phyloP scores from a whole-genome alignment of 2,888 invertebrate species.

The Cosmia trapezina region DNA sequence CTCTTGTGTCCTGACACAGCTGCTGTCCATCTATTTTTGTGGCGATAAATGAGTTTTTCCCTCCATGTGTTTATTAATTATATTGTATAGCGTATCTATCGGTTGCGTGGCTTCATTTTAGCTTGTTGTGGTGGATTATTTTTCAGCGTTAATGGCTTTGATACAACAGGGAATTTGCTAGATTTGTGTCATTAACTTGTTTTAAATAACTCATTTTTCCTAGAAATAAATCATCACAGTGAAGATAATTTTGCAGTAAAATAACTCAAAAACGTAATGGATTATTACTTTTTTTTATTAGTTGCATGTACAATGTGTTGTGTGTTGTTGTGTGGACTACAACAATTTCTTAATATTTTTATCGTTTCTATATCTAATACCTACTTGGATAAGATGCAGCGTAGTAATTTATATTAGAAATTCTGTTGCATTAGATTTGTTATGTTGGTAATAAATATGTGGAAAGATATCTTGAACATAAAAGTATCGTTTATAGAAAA shows the following conservation, averaged over 20 bases:
- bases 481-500: conserved; percentile 18
- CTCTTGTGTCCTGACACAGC: conserved; percentile 74
- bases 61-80: conserved; percentile 53
- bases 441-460: conserved; percentile 5
- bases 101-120: conserved; percentile 36
- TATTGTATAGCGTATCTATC: conserved; percentile 35
- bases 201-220: neutral
- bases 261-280: neutral
- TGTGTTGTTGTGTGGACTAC: neutral
- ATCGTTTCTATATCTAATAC: conserved; percentile 22
- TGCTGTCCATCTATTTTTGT: conserved; percentile 69
- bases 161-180: neutral
- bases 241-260: neutral
- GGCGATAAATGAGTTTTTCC: conserved; percentile 53
- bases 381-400: conserved; percentile 25
- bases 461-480: conserved; percentile 14
- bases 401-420: conserved; percentile 16
- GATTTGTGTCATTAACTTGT: conserved; percentile 6
- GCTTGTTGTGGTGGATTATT: conserved; percentile 3
- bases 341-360: conserved; percentile 20
- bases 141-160: neutral
- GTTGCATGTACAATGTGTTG: conserved; percentile 29
- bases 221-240: neutral
- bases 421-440: conserved; percentile 19
- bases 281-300: conserved; percentile 1